Conservation (phyloP, 2,113 vertebrate species). For the Columba janthina region DNA sequence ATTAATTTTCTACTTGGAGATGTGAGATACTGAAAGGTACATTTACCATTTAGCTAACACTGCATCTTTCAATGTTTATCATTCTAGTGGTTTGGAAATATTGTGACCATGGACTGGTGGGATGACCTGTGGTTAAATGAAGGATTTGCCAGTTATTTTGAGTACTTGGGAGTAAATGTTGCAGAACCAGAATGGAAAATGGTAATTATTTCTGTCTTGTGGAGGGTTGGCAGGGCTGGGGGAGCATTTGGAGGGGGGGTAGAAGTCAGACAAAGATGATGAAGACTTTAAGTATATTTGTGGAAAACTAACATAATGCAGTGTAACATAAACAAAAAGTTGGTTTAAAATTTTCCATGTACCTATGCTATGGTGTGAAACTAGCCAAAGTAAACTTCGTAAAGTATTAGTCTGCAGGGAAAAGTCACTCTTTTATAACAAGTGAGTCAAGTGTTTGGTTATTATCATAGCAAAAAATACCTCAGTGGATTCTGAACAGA, state of each 20-base stretch:
- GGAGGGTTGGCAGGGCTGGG: neutral
- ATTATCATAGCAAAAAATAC: neutral
- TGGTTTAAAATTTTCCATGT: neutral
- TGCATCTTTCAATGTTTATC: neutral
- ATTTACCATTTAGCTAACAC: neutral
- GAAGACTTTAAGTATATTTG: neutral
- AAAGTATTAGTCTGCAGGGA: neutral
- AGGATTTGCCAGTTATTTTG: conserved; percentile 97
- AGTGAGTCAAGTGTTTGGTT: neutral
- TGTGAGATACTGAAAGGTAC: neutral
- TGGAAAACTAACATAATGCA: neutral
- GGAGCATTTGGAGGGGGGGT: neutral
- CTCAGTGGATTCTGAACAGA: neutral
- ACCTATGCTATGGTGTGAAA: neutral
- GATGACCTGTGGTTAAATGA: conserved; percentile 97
- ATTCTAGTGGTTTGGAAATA: conserved; percentile 97
- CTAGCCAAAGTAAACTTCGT: neutral
- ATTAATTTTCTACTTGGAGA: neutral
- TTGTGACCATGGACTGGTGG: conserved; percentile 99
- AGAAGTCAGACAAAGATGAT: neutral
- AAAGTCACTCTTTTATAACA: neutral
- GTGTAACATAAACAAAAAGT: neutral
- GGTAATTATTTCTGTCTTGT: conserved; percentile 77
- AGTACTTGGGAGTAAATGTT: conserved; percentile 84
- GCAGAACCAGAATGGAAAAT: conserved; percentile 85